Conservation (phyloP, 2,888 invertebrate species). For the Rhyacophila evoluta region DNA sequence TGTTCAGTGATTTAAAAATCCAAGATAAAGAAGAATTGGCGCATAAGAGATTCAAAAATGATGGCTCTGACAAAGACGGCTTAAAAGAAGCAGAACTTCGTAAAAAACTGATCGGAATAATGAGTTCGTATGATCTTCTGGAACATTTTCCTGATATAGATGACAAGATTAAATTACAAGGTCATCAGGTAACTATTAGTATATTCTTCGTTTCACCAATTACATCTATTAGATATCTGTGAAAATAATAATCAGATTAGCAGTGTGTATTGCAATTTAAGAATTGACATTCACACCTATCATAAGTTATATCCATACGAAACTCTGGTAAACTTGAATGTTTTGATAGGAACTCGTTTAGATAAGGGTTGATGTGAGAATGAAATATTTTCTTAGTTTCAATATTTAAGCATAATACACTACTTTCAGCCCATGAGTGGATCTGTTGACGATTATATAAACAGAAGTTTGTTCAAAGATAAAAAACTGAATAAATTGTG, state of each 20-base stretch:
- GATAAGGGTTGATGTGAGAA: too few species aligned
- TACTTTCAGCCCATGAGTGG: constrained; percentile 61
- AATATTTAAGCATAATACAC: too few species aligned
- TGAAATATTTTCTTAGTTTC: too few species aligned
- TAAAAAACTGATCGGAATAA: constrained; percentile 83
- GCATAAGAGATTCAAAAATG: constrained; percentile 83
- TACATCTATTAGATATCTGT: too few species aligned
- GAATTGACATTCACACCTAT: too few species aligned
- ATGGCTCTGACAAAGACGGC: constrained; percentile 90
- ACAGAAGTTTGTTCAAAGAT: constrained; percentile 87
- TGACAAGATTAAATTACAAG: constrained; percentile 70
- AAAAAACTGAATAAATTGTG: constrained; percentile 90
- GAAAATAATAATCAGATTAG: too few species aligned
- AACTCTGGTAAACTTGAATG: too few species aligned
- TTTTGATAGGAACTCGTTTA: too few species aligned
- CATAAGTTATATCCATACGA: too few species aligned
- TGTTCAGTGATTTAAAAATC: constrained; percentile 89
- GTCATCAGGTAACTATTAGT: constrained; percentile 66
- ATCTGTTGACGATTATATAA: constrained; percentile 72
- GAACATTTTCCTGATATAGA: constrained; percentile 83
- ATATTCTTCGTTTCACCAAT: too few species aligned
- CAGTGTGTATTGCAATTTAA: too few species aligned
- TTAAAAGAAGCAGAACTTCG: constrained; percentile 84
- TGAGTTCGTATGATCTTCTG: constrained; percentile 83
- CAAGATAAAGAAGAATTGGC: constrained; percentile 94